A percentile compares a stretch with the other conserved stretches of the same genome.
Evolutionary conservation across 2,888 invertebrate genomes (phyloP).

Genomic region (Steinernema scapterisci): DNA sequence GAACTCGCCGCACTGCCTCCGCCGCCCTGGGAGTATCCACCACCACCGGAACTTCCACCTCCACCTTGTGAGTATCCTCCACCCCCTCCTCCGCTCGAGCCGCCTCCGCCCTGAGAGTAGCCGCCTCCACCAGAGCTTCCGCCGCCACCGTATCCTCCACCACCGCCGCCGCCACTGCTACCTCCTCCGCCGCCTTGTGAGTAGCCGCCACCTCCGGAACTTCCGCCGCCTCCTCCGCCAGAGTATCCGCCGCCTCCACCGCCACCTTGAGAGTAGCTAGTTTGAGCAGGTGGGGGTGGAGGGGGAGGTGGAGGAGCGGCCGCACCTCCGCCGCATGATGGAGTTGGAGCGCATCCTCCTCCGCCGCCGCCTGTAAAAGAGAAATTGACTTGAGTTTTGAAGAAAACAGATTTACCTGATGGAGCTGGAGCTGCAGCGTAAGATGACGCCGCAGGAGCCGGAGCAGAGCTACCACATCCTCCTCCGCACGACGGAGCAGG

Average conservation of each 20-base stretch:
- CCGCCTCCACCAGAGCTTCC: background rate
- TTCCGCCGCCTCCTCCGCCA: constrained; percentile 6
- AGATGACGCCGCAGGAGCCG: background rate
- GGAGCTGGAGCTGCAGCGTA: background rate
- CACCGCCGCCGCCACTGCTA: background rate
- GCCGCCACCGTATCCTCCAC: constrained; percentile 15
- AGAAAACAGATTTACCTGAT: background rate
- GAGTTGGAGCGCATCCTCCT: background rate
- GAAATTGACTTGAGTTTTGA: background rate
- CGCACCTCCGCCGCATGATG: background rate
- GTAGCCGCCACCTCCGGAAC: constrained; percentile 21
- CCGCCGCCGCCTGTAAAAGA: too few relatives aligned
- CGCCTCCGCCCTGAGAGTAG: background rate
- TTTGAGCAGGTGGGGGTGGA: constrained; percentile 17
- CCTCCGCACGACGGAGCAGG: background rate
- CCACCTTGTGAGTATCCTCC: too few relatives aligned
- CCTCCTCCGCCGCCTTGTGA: constrained; percentile 7
- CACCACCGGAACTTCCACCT: background rate
- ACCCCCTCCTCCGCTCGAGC: too few relatives aligned
- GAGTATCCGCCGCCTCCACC: constrained; percentile 21
- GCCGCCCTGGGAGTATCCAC: background rate
- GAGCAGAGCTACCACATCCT: background rate
- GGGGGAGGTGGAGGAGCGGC: background rate
- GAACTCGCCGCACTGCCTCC: background rate
- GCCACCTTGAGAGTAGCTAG: constrained; percentile 23